Evolutionary conservation across 2,113 vertebrate genomes (phyloP), one percentile per base, ranked within the genome.

Genomic region (Gallinago paraguaiae): DNA sequence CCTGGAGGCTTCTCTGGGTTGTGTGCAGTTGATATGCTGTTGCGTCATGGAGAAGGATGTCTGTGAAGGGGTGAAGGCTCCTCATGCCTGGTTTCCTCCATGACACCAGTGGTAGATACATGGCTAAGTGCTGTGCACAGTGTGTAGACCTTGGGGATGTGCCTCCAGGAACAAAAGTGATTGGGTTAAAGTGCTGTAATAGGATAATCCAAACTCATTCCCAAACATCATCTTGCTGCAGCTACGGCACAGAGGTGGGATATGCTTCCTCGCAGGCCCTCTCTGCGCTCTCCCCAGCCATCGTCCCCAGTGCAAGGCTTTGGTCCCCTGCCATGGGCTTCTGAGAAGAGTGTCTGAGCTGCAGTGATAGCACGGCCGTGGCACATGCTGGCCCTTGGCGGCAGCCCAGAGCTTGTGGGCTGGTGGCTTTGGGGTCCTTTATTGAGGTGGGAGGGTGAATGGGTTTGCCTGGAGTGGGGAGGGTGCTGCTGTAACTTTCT

Each of bases 281-380:
- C 48, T 59, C 35, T 39, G 33, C 17, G 30, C 43, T 82, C 13
- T 85, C 25, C 57, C 3, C 2, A 82, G 35, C 41, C 28, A 24
- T 9, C 0, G 0, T 61, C 14, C 50, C 23, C 4, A 2, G 27
- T 67, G 37, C 72, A 71, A 54, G 39, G 37, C 51, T 91, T 69
- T 71, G 41, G 18, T 48, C 16, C 39, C 7, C 33, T 89, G 74
- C 65, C 77, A 37, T 1, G 10, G 8, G 45, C 72, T 92, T 93
- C 59, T 3, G 3, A 57, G 65, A 85, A 82, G 17, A 18, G 60
- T 6, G 46, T 45, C 64, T 90, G 86, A 45, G 30, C 43, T 61
- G 70, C 75, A 82, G 71, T 1, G 78, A 91, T 85, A 96, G 23
- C 70, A 64, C 3, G 8, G 64, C 28, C 1, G 4, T 46, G 51